Evolutionary conservation across 2,888 invertebrate genomes (phyloP), one percentile per base, ranked within the genome.

Genomic region (Limenitis camilla): DNA sequence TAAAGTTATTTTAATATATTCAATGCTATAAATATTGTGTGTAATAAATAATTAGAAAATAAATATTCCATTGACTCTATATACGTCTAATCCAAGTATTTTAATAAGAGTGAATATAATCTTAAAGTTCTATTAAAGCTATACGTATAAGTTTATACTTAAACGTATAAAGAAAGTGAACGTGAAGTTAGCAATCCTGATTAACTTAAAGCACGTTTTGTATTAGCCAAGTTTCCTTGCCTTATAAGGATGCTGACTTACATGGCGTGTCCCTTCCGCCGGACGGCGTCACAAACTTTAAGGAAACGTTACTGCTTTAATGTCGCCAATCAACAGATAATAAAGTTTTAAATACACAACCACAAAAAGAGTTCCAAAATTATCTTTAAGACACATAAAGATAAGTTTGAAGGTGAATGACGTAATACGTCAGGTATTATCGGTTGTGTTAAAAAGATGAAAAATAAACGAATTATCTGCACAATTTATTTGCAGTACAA

Each of bases 191-290:
- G 62, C 67, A 68, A 74, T 63, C 69, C 67, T 58, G 64, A 58
- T 51, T 56, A 60, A 62, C 67, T 68, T 65, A 60, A 61, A 63
- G 68, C 60, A 53, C 52, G 64, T 61, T 65, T 67, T 67, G 70
- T 73, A 76, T 76, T 78, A 78, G 73, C 68, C 58, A 67, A 60
- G 69, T 63, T 56, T 59, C 58, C 61, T 51, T 33, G 55, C 78
- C 74, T 53, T 71, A 69, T 68, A 67, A 63, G 72, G 76, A 64
- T 58, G 68, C 63, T 65, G 64, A 56, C 68, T 47, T 56, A 66
- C 72, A 76, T 69, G 79, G 77, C 30, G 45, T 42, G 66, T 65
- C 74, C 73, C 74, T 79, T 81, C 81, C 80, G 80, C 75, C 75
- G 75, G 72, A 70, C 72, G 59, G 39, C 52, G 52, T 46, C 54